phyloP scores from a whole-genome alignment of 1,140 invertebrate species.

The Agrilus planipennis region DNA sequence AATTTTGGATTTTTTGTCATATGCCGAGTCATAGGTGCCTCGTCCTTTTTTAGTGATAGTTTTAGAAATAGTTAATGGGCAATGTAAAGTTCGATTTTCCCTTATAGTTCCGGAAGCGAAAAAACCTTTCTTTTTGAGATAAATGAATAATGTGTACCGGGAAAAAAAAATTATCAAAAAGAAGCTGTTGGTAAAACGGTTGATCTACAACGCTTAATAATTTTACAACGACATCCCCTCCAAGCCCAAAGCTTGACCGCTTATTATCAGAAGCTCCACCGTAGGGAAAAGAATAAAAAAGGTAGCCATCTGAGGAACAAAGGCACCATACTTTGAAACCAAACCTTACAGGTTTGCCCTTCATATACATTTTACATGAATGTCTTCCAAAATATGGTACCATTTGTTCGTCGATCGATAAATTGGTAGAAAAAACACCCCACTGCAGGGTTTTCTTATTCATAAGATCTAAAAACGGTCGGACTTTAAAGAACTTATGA shows the following conservation, averaged over 20 bases:
- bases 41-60: too few relatives aligned
- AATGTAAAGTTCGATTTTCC: too few relatives aligned
- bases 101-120: too few relatives aligned
- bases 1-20: too few relatives aligned
- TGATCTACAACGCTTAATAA: not conserved
- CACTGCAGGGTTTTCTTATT: constrained; percentile 32
- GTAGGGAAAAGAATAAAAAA: constrained; percentile 7
- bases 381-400: constrained; percentile 39
- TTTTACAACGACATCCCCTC: not conserved
- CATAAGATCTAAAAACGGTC: constrained; percentile 15
- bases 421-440: constrained; percentile 31
- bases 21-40: too few relatives aligned
- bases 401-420: too few relatives aligned
- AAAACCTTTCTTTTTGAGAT: too few relatives aligned
- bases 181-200: constrained; percentile 12
- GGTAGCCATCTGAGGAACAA: constrained; percentile 8
- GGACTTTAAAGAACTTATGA: constrained; percentile 27
- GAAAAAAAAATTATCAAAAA: constrained; percentile 32
- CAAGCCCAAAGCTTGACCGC: too few relatives aligned
- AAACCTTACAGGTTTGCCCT: constrained; percentile 35
- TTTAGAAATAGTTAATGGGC: too few relatives aligned
- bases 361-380: too few relatives aligned
- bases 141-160: too few relatives aligned
- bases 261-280: constrained; percentile 7
- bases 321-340: constrained; percentile 36